Evolutionary conservation across 2,113 vertebrate genomes (phyloP).

Genomic region (Chloebia gouldiae): DNA sequence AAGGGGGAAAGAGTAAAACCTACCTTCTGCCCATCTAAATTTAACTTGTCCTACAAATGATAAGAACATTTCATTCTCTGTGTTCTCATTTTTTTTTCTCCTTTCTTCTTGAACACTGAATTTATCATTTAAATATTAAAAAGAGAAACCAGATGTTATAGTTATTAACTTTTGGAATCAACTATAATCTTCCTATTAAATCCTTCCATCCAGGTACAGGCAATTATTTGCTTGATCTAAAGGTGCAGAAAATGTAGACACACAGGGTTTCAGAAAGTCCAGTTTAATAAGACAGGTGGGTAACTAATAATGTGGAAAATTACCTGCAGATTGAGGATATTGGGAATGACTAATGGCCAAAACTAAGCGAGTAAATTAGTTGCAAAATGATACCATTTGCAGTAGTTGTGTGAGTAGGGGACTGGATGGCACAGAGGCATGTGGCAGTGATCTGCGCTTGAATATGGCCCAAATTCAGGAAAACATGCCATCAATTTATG

Average conservation of each 20-base stretch:
- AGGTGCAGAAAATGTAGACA: constrained; percentile 79
- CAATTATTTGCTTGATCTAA: constrained; percentile 83
- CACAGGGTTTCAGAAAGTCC: constrained; percentile 81
- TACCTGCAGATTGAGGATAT: constrained; percentile 86
- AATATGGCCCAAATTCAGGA: constrained; percentile 69
- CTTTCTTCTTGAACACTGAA: constrained; percentile 52
- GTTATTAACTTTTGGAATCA: constrained; percentile 83
- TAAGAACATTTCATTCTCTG: constrained; percentile 57
- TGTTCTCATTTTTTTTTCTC: constrained; percentile 40
- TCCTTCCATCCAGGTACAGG: constrained; percentile 77
- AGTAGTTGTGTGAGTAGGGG: constrained; percentile 72
- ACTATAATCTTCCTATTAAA: constrained; percentile 82
- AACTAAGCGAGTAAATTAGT: constrained; percentile 84
- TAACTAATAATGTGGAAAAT: constrained; percentile 89
- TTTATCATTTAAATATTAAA: constrained; percentile 77
- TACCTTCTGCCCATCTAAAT: constrained; percentile 58
- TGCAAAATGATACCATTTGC: constrained; percentile 86
- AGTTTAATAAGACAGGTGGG: constrained; percentile 86
- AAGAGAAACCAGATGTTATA: constrained; percentile 81
- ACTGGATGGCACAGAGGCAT: constrained; percentile 78
- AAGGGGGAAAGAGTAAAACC: constrained; percentile 45
- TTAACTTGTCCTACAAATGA: constrained; percentile 53
- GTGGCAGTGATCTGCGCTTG: constrained; percentile 73
- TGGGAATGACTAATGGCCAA: constrained; percentile 86
- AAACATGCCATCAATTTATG: constrained; percentile 43